phyloP scores from a whole-genome alignment of 2,113 vertebrate genomes.

The Phycodurus eques region DNA sequence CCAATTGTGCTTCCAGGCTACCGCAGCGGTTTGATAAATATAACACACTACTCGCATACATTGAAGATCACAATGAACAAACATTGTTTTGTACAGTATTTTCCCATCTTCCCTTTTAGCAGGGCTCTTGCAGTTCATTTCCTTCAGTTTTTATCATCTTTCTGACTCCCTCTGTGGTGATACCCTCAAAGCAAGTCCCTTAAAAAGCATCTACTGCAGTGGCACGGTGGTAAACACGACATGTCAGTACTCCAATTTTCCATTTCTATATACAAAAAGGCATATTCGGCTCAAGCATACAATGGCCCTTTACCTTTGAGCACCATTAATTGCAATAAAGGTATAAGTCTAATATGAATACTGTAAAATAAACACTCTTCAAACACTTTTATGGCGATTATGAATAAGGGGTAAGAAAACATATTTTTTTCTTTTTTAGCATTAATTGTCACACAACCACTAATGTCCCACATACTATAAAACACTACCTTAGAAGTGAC shows the following conservation, averaged over 20 bases:
- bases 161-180: background rate
- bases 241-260: background rate
- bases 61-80: constrained; percentile 23
- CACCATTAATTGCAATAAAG: background rate
- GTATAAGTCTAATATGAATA: background rate
- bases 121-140: background rate
- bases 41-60: constrained; percentile 32
- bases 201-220: background rate
- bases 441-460: background rate
- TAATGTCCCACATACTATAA: too few species aligned
- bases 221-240: background rate
- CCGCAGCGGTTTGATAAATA: constrained; percentile 37
- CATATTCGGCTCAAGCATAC: background rate
- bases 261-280: background rate
- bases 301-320: too few species aligned
- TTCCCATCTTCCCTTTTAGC: background rate
- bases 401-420: background rate
- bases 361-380: background rate
- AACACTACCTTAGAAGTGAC: too few species aligned
- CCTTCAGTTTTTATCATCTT: background rate
- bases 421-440: background rate
- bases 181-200: background rate
- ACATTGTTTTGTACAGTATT: constrained; percentile 2
- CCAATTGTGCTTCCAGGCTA: constrained; percentile 23
- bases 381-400: background rate